Conservation (phyloP, 2,888 invertebrate species). For the Chrysodeixis includens region DNA sequence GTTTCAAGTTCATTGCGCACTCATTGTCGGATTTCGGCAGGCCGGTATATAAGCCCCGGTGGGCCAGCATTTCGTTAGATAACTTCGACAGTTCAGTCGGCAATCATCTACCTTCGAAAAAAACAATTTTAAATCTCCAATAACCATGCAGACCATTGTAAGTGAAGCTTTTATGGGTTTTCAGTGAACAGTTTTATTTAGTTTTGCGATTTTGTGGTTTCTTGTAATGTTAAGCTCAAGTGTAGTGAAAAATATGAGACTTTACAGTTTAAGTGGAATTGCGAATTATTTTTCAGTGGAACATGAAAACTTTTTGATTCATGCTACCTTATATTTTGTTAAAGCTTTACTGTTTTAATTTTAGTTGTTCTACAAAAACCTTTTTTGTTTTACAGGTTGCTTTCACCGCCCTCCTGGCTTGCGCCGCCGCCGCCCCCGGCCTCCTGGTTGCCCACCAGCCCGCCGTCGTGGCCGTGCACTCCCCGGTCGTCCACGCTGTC, state of each 20-base stretch:
- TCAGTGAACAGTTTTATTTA: neutral
- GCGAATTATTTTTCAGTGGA: neutral
- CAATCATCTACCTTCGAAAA: slow-evolving; percentile 57
- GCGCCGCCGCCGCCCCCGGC: slow-evolving; percentile 84
- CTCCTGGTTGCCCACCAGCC: slow-evolving; percentile 77
- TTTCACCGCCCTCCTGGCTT: slow-evolving; percentile 85
- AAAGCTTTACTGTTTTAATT: neutral
- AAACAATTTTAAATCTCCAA: neutral
- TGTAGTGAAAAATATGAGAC: neutral
- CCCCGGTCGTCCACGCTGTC: slow-evolving; percentile 76
- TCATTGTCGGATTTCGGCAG: slow-evolving; percentile 78
- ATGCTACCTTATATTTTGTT: neutral
- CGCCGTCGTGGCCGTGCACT: slow-evolving; percentile 76
- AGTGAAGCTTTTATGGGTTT: slow-evolving; percentile 61
- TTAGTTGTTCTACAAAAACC: no score
- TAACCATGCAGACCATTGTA: slow-evolving; percentile 82
- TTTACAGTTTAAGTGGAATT: neutral
- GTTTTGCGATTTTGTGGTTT: neutral
- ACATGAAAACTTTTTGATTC: neutral
- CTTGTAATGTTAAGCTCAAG: neutral
- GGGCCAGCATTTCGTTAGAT: slow-evolving; percentile 73
- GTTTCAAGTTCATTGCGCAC: slow-evolving; percentile 77
- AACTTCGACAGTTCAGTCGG: slow-evolving; percentile 67
- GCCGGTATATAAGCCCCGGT: slow-evolving; percentile 75
- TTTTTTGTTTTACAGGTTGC: slow-evolving; percentile 74